Evolutionary conservation across 92 coral and sea anemone species (phyloP).

Genomic region (Virgularia gustaviana): DNA sequence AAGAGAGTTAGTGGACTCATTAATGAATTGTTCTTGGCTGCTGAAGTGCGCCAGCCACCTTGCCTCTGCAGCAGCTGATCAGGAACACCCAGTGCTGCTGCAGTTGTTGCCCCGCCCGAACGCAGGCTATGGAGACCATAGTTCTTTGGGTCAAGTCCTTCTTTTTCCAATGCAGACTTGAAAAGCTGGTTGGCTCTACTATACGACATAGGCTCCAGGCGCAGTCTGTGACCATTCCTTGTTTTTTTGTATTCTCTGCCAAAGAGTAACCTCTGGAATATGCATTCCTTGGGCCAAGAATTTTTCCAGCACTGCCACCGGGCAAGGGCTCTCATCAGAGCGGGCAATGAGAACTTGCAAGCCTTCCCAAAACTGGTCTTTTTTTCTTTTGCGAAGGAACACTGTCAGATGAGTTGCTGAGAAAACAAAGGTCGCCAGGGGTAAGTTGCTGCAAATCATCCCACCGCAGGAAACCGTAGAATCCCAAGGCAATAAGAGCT

Average conservation of each 20-base stretch:
- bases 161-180: not conserved
- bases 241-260: no score
- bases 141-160: not conserved
- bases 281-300: not conserved
- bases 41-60: conserved; percentile 2
- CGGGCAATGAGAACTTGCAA: not conserved
- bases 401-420: not conserved
- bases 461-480: conserved; percentile 44
- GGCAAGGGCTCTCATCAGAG: not conserved
- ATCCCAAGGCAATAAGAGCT: conserved; percentile 30
- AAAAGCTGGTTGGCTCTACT: not conserved
- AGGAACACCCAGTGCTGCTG: not conserved
- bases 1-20: not conserved
- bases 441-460: conserved; percentile 44
- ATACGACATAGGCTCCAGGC: not conserved
- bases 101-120: not conserved
- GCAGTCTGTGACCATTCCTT: not conserved
- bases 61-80: not conserved
- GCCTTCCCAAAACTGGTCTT: conserved; percentile 9
- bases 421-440: no score
- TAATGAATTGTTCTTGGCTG: not conserved
- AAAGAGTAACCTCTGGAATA: no score
- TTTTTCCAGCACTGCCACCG: conserved; percentile 1
- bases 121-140: not conserved
- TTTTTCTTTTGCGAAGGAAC: not conserved